Base-by-base conservation (phyloP, 2,888 invertebrate species). In the Microchrysa polita region DNA sequence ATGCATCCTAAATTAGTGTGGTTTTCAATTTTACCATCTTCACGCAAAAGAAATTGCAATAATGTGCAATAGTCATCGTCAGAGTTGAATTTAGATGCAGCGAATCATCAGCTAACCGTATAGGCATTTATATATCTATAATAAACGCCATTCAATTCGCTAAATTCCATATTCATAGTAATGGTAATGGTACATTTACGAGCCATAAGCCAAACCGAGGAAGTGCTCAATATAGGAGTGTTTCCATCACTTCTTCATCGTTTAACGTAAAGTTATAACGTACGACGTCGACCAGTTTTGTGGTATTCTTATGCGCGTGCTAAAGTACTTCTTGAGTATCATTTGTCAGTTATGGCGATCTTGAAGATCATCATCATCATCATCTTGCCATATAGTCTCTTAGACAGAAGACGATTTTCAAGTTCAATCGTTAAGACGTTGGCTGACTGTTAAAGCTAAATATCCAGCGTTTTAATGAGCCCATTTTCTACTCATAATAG, bases 281-380 rank as follows among this genome's bases (percentile, higher is more conserved):
- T 34, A 34, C n/a, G 27, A 34, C 27, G 16, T 16, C 42, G 55
- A 69, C n/a, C n/a, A n/a, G n/a, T n/a, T 69, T 69, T 69, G 40
- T 57, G 69, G 55, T 55, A 55, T 69, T 69, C 69, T 69, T 69
- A 69, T 69, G 69, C 69, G 69, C 69, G 69, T 69, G 69, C 69
- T 69, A 55, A 69, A 69, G 69, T 69, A 42, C 69, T 69, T 69
- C 69, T 69, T 57, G 69, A 69, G 69, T 69, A 55, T 69, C 69
- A 69, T 69, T 69, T 69, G 69, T 69, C 69, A 69, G 69, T 69
- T 69, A 53, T 34, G 27, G 55, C 61, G 52, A 44, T 52, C 48
- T 48, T 69, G 14, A 23, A 57, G 48, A 18, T 12, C 48, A 67
- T 52, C 52, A 12, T 23, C 27, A 14, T 42, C 42, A 65, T 20